Evolutionary conservation across 2,113 vertebrate species (phyloP).

Genomic region (Fukomys damarensis): DNA sequence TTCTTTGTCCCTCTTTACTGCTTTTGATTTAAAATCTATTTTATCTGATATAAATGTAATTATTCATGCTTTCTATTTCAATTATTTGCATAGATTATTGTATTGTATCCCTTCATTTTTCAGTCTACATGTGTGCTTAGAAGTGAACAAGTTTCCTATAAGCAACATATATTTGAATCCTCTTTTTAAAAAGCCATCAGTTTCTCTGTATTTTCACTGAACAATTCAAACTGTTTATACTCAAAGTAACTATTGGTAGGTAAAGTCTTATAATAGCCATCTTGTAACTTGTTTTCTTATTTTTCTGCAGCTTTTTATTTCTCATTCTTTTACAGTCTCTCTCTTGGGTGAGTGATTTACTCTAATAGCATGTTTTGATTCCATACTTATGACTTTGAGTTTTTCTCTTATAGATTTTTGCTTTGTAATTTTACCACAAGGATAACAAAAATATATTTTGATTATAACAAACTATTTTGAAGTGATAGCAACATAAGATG

Average conservation of each 20-base stretch:
- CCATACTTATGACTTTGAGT: neutral
- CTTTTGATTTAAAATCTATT: neutral
- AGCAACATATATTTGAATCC: neutral
- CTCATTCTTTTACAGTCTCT: neutral
- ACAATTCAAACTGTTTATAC: neutral
- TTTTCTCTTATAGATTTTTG: neutral
- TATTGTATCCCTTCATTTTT: neutral
- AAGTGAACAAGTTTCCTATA: neutral
- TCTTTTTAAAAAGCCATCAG: neutral
- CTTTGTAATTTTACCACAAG: neutral
- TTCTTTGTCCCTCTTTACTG: neutral
- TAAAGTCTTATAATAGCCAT: neutral
- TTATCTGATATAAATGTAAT: neutral
- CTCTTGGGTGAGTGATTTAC: neutral
- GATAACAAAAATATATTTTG: neutral
- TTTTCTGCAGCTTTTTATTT: neutral
- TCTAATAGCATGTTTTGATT: neutral
- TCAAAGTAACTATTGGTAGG: neutral
- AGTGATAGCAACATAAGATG: neutral
- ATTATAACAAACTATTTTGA: neutral
- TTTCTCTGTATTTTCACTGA: neutral
- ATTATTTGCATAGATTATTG: neutral
- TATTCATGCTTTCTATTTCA: neutral
- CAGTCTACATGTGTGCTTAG: neutral
- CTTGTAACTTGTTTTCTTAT: neutral